A percentile compares a stretch with the other conserved stretches of the same genome.
These are phyloP conservation scores for Microchirus variegatus DNA, from an alignment of 2,797 vertebrate species.

Conservation along the genomic window DNA sequence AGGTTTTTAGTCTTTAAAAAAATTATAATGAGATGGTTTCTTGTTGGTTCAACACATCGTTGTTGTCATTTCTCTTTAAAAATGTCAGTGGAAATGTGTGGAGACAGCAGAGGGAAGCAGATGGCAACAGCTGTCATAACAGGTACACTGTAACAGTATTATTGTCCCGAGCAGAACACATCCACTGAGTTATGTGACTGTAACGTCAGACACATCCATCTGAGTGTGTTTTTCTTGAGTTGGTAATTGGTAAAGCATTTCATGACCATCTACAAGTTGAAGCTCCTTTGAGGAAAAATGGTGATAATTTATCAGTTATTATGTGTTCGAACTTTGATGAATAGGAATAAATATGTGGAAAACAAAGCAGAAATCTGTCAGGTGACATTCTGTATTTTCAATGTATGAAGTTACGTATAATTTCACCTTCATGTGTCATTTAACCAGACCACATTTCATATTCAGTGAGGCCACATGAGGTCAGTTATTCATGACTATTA, in stretches of 20 bases:
- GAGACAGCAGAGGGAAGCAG: neutral
- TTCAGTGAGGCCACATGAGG: neutral
- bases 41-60: slow-evolving; percentile 1
- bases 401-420: too few relatives aligned
- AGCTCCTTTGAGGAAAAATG: too few relatives aligned
- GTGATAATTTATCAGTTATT: too few relatives aligned
- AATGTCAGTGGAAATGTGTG: neutral
- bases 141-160: too few relatives aligned
- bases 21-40: neutral
- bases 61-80: slow-evolving; percentile 9
- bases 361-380: too few relatives aligned
- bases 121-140: neutral
- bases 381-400: too few relatives aligned
- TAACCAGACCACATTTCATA: neutral
- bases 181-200: neutral
- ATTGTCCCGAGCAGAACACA: slow-evolving; percentile 1
- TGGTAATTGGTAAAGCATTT: too few relatives aligned
- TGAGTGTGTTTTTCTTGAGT: neutral
- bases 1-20: neutral
- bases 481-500: slow-evolving; percentile 3
- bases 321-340: too few relatives aligned
- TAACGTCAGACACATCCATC: neutral
- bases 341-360: too few relatives aligned
- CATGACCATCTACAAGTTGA: too few relatives aligned
- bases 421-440: slow-evolving; percentile 8